phyloP scores from a whole-genome alignment of 2,113 vertebrate species.

The Caretta caretta region DNA sequence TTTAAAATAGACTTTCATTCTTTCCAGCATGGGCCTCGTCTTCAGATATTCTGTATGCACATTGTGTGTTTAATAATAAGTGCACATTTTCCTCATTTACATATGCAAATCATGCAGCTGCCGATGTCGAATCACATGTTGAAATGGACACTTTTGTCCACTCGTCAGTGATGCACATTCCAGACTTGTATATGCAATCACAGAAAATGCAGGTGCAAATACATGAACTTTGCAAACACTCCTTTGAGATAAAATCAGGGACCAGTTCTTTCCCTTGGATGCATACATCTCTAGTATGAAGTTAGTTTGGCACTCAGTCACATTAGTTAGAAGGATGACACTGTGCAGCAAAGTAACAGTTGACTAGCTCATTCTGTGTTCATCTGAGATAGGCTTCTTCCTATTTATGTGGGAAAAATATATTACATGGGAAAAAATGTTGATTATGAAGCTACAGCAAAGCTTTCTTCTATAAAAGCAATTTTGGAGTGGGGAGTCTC shows the following conservation, averaged over 20 bases:
- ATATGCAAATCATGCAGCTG: not conserved
- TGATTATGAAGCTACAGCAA: rapidly evolving
- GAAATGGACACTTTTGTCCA: not conserved
- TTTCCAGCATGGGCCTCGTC: not conserved
- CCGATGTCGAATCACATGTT: not conserved
- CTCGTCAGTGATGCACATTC: not conserved
- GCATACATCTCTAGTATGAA: rapidly evolving
- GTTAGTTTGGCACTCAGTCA: not conserved
- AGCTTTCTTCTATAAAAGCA: not conserved
- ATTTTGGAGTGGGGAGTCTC: not conserved
- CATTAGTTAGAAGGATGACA: not conserved
- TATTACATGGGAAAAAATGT: not conserved
- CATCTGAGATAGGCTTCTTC: not conserved
- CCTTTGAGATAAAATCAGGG: not conserved
- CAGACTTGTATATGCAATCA: not conserved
- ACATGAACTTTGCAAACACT: not conserved
- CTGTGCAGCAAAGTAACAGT: not conserved
- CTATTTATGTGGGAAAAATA: not conserved
- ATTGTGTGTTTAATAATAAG: not conserved
- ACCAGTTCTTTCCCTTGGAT: not conserved
- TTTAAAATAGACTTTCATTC: not conserved
- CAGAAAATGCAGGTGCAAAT: not conserved
- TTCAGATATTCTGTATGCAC: not conserved
- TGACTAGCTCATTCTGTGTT: not conserved
- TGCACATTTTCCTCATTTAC: not conserved